Evolutionary conservation across 2,113 vertebrate genomes (phyloP).

Genomic region (Lampris megalopsis): DNA sequence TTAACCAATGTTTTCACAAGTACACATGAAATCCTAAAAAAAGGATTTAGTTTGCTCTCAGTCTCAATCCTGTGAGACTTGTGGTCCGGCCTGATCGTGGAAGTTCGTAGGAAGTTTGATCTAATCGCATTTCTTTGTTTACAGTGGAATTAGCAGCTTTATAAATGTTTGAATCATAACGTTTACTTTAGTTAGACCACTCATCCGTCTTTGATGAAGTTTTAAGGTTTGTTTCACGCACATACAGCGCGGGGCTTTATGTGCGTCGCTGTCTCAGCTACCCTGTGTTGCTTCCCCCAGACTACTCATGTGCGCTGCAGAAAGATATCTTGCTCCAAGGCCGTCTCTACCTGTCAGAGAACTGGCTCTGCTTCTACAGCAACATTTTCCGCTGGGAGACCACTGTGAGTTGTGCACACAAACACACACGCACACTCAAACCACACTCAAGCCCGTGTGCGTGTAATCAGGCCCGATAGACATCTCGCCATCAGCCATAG

Average conservation of each 20-base stretch:
- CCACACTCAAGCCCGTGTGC: constrained; percentile 13
- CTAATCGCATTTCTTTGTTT: too few relatives aligned
- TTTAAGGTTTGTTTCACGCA: too few relatives aligned
- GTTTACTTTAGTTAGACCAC: too few relatives aligned
- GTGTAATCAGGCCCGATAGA: background rate
- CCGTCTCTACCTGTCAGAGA: constrained; percentile 91
- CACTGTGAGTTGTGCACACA: constrained; percentile 80
- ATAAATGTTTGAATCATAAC: too few relatives aligned
- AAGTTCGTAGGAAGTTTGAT: too few relatives aligned
- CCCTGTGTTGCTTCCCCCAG: constrained; percentile 66
- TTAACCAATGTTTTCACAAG: too few relatives aligned
- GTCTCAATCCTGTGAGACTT: too few relatives aligned
- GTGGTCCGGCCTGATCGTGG: too few relatives aligned
- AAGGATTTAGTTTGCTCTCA: too few relatives aligned
- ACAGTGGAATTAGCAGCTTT: too few relatives aligned
- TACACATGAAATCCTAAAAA: too few relatives aligned
- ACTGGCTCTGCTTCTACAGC: constrained; percentile 94
- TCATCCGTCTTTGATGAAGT: too few relatives aligned
- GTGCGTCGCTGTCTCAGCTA: background rate
- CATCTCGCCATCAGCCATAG: constrained; percentile 27
- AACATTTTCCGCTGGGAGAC: constrained; percentile 97
- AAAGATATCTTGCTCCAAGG: constrained; percentile 93
- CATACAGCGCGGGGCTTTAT: background rate
- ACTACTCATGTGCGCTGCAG: constrained; percentile 93
- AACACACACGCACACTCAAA: constrained; percentile 8